These are phyloP conservation scores for Auanema sp. DNA, from an alignment of 2,888 invertebrate genomes.

Conservation along the genomic window DNA sequence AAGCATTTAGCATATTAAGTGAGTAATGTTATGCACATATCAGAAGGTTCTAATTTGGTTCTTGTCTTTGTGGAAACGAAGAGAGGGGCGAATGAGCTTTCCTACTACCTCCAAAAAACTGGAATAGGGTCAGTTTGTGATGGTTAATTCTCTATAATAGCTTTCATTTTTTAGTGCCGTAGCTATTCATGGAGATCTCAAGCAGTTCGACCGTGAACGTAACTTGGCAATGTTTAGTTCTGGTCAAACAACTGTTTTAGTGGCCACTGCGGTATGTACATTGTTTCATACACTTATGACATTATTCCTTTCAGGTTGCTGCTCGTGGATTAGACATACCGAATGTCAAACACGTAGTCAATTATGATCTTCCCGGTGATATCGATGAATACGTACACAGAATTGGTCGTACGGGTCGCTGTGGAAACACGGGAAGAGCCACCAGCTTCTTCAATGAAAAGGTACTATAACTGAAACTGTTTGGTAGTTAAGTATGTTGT, in stretches of 20 bases:
- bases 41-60: slow-evolving; percentile 72
- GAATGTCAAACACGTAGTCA: slow-evolving; percentile 45
- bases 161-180: slow-evolving; percentile 82
- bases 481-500: background rate
- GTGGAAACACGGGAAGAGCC: slow-evolving; percentile 45
- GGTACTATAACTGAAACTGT: slow-evolving; percentile 10
- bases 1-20: background rate
- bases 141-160: background rate
- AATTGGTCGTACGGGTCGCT: slow-evolving; percentile 49
- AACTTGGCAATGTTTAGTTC: slow-evolving; percentile 41
- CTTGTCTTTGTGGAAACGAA: slow-evolving; percentile 99
- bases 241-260: slow-evolving; percentile 71
- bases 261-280: slow-evolving; percentile 42
- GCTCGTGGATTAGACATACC: slow-evolving; percentile 51
- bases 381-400: slow-evolving; percentile 51
- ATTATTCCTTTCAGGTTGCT: slow-evolving; percentile 28
- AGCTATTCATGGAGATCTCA: slow-evolving; percentile 95
- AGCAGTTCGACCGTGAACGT: slow-evolving; percentile 78
- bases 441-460: slow-evolving; percentile 51
- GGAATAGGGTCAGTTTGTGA: slow-evolving; percentile 17
- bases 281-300: background rate
- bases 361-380: slow-evolving; percentile 47
- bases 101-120: slow-evolving; percentile 72
- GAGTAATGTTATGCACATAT: slow-evolving; percentile 10
- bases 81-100: slow-evolving; percentile 93